These are phyloP conservation scores for Oncorhynchus gorbuscha DNA, from an alignment of 2,113 vertebrate species.

Conservation along the genomic window DNA sequence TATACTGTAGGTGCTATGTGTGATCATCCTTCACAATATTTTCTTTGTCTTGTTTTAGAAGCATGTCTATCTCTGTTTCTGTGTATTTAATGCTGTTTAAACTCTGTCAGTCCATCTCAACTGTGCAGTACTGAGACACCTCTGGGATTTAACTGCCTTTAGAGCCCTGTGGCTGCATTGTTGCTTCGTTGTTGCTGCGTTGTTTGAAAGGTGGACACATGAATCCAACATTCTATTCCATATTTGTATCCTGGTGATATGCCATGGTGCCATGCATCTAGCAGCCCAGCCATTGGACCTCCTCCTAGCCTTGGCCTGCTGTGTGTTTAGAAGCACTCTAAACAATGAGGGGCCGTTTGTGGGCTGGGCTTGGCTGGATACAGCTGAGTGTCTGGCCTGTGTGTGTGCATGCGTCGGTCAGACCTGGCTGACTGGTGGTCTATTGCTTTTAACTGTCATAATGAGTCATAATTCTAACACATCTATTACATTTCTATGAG, in stretches of 20 bases:
- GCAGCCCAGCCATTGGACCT: no score
- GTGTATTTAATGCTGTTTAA: background rate
- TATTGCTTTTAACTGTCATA: no score
- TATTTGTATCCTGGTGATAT: constrained; percentile 23
- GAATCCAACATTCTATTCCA: constrained; percentile 42
- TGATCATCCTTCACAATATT: background rate
- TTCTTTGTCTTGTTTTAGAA: background rate
- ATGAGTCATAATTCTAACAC: no score
- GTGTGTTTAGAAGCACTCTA: constrained; percentile 38
- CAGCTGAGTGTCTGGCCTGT: background rate
- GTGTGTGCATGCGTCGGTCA: background rate
- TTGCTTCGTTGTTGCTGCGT: constrained; percentile 21
- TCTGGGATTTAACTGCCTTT: background rate
- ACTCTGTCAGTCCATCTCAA: constrained; percentile 14
- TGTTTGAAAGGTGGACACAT: constrained; percentile 41
- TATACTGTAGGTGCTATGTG: background rate
- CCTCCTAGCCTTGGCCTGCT: constrained; percentile 6
- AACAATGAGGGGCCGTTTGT: constrained; percentile 28
- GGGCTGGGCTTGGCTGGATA: background rate
- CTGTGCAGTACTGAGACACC: background rate
- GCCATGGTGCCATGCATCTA: no score
- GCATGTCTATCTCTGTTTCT: constrained; percentile 8
- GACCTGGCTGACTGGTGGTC: no score
- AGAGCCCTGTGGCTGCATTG: background rate
- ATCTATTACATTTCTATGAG: no score